Percentiles rank a stretch among this genome's conserved stretches.
Evolutionary conservation across 1,140 invertebrate genomes (phyloP).

Genomic region (Drosophila mayri): DNA sequence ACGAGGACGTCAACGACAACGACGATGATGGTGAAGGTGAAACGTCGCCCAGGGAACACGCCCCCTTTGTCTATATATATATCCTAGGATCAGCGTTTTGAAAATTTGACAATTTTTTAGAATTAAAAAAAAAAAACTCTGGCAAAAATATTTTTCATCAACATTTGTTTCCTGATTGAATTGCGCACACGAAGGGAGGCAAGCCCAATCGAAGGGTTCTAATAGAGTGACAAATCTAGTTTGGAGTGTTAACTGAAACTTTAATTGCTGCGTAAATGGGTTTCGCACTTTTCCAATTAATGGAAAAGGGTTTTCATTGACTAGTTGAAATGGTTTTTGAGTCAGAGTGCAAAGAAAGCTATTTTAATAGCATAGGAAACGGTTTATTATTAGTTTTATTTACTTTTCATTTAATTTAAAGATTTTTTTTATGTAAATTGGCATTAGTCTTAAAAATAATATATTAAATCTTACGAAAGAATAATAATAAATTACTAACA

Average conservation of each 20-base stretch:
- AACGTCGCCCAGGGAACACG: constrained; percentile 7
- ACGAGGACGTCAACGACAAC: neutral
- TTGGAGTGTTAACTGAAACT: constrained; percentile 30
- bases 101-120: constrained; percentile 72
- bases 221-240: constrained; percentile 32
- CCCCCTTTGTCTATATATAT: constrained; percentile 35
- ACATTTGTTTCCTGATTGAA: constrained; percentile 76
- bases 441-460: too few relatives aligned
- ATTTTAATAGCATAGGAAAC: too few relatives aligned
- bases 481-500: neutral
- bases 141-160: constrained; percentile 79
- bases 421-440: too few relatives aligned
- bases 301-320: neutral
- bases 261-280: constrained; percentile 36
- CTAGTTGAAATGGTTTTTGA: neutral
- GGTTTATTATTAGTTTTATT: neutral
- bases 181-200: constrained; percentile 25
- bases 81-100: constrained; percentile 39
- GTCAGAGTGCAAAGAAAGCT: too few relatives aligned
- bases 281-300: constrained; percentile 22
- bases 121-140: constrained; percentile 45
- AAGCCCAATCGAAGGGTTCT: constrained; percentile 31
- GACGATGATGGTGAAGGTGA: constrained; percentile 22
- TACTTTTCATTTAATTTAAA: too few relatives aligned
- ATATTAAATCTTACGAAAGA: too few relatives aligned